Base-by-base conservation (phyloP, 1,140 invertebrate species). In the Venturia canescens region DNA sequence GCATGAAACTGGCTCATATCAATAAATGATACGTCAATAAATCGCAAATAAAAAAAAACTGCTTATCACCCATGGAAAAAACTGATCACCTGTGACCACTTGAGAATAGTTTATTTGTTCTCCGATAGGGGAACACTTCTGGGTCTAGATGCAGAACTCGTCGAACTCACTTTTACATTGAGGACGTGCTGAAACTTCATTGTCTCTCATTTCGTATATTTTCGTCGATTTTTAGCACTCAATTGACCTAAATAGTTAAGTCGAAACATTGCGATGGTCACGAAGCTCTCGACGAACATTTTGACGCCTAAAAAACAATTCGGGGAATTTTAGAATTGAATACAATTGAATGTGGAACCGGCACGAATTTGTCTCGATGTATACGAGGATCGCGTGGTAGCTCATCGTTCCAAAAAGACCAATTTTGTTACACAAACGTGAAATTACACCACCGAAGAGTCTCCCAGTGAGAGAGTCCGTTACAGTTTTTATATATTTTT, bases 401-500 rank as follows among this genome's bases (percentile, higher is more conserved):
- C 44, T 27, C 44, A 23, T 72, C 38, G 44, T 72, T 72, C 16
- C 21, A 11, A 44, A 44, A 53, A 53, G 50, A 26, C 26, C 26
- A 5, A 6, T 29, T 53, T 74, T 48, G 15, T 53, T 74, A 21
- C 11, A 69, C 27, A 69, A 69, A 53, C 15, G 71, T 27, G 13
- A 50, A 53, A 74, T 74, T 26, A 23, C n/a, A 69, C 11, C 16
- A 18, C 2, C 66, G n/a, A 31, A 31, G 69, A 71, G 34, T 53
- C 26, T 53, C 71, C 9, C 53, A 74, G 53, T 26, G 3, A 15
- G 66, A 29, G n/a, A 18, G 71, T 26, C 15, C 31, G 23, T 48
- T 71, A 71, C 53, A 50, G 29, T 74, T 74, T 21, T 53, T 23
- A 48, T 69, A n/a, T 1, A 74, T 74, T 29, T 74, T 74, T 23